A percentile compares a stretch with the other conserved stretches of the same genome.
Conservation (phyloP, 2,797 vertebrate species). For the Pygocentrus nattereri region DNA sequence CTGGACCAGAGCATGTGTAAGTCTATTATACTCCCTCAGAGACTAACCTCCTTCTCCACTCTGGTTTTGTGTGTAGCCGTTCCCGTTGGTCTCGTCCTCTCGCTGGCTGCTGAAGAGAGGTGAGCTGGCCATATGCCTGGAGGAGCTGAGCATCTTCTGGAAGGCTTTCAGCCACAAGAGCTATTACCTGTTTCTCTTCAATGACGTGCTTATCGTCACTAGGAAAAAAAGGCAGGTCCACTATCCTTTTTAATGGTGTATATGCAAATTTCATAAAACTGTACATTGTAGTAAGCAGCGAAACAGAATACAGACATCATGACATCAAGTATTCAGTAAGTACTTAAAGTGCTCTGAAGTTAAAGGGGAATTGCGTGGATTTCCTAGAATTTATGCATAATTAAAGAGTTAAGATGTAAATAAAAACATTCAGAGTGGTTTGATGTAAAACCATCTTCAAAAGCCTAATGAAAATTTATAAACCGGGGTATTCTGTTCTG, state of each 20-base stretch:
- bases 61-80: constrained; percentile 77
- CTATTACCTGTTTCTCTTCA: constrained; percentile 93
- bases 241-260: background rate
- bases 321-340: too few species aligned
- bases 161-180: constrained; percentile 84
- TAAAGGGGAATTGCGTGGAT: too few species aligned
- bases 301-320: background rate
- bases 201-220: constrained; percentile 92
- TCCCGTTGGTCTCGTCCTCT: constrained; percentile 89
- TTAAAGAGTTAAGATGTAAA: too few species aligned
- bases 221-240: constrained; percentile 89
- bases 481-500: too few species aligned
- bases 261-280: background rate
- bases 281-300: too few species aligned
- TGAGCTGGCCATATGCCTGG: constrained; percentile 80
- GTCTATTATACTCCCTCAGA: background rate
- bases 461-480: too few species aligned
- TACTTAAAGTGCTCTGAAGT: too few species aligned
- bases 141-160: constrained; percentile 88
- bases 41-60: constrained; percentile 18
- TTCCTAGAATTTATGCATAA: too few species aligned
- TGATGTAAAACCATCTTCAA: too few species aligned
- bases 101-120: constrained; percentile 93
- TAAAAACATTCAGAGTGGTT: too few species aligned
- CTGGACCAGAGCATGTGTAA: background rate